A percentile compares a stretch with the other conserved stretches of the same genome.
phyloP scores from a whole-genome alignment of 2,888 invertebrate genomes.

The Omphaloscelis lunosa region DNA sequence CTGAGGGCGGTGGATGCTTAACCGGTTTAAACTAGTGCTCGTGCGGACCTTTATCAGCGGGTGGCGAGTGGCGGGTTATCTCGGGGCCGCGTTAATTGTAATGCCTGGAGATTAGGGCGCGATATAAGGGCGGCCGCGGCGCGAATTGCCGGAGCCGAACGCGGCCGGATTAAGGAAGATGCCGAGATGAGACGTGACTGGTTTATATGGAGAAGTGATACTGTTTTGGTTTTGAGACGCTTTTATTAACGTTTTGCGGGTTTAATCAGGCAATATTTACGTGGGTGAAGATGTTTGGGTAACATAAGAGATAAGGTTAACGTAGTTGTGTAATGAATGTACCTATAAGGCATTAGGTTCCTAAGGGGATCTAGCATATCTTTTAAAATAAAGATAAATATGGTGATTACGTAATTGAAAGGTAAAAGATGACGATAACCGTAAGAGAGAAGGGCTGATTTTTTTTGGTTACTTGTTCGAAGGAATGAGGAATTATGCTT shows the following conservation, averaged over 20 bases:
- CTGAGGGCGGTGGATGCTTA: conserved; percentile 88
- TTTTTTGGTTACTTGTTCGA: background rate
- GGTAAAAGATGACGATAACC: background rate
- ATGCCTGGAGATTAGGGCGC: conserved; percentile 88
- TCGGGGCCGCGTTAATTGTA: conserved; percentile 90
- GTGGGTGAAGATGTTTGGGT: conserved; percentile 1
- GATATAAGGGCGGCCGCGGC: conserved; percentile 80
- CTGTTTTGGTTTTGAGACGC: conserved; percentile 46
- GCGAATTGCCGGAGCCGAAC: conserved; percentile 68
- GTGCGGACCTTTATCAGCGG: conserved; percentile 88
- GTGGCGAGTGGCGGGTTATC: conserved; percentile 90
- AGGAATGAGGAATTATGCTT: background rate
- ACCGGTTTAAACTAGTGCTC: conserved; percentile 89
- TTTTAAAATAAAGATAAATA: background rate
- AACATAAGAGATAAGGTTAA: background rate
- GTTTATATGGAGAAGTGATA: conserved; percentile 64
- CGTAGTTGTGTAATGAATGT: background rate
- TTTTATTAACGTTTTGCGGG: conserved; percentile 36
- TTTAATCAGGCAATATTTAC: conserved; percentile 1
- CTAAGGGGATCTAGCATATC: background rate
- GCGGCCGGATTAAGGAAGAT: conserved; percentile 76
- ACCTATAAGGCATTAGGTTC: background rate
- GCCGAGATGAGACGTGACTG: conserved; percentile 71
- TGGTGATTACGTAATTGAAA: background rate
- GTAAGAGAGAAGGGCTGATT: too few species aligned